phyloP scores from a whole-genome alignment of 2,797 vertebrate species.

The Melanotaenia maccullochi region DNA sequence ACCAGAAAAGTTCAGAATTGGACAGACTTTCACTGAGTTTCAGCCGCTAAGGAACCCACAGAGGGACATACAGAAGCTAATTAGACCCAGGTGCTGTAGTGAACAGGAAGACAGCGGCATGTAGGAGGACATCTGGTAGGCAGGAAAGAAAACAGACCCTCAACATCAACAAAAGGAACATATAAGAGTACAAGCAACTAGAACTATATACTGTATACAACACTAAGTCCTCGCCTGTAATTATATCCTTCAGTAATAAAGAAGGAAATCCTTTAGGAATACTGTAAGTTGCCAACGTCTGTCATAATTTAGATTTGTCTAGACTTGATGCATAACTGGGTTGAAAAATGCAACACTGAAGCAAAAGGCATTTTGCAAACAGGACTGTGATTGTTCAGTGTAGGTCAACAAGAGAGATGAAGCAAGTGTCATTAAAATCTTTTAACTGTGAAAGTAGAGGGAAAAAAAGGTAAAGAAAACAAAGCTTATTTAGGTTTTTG shows the following conservation, averaged over 20 bases:
- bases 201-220: not conserved
- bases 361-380: too few relatives aligned
- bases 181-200: not conserved
- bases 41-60: conserved; percentile 9
- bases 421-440: not conserved
- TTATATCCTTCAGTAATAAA: not conserved
- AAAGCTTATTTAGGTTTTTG: conserved; percentile 39
- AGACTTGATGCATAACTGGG: too few relatives aligned
- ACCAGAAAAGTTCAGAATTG: conserved; percentile 1
- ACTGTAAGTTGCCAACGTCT: too few relatives aligned
- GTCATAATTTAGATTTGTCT: too few relatives aligned
- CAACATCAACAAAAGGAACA: not conserved
- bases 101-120: conserved; percentile 26
- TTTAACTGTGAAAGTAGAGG: not conserved
- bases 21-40: conserved; percentile 8
- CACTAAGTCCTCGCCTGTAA: not conserved
- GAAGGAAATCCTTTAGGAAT: not conserved
- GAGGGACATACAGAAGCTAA: conserved; percentile 36
- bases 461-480: not conserved
- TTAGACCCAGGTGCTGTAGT: conserved; percentile 37
- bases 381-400: too few relatives aligned
- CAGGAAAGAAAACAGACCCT: conserved; percentile 26
- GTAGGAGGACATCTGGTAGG: conserved; percentile 51
- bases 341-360: too few relatives aligned
- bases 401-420: too few relatives aligned